phyloP scores from a whole-genome alignment of 2,113 vertebrate genomes.

The Prionailurus viverrinus region DNA sequence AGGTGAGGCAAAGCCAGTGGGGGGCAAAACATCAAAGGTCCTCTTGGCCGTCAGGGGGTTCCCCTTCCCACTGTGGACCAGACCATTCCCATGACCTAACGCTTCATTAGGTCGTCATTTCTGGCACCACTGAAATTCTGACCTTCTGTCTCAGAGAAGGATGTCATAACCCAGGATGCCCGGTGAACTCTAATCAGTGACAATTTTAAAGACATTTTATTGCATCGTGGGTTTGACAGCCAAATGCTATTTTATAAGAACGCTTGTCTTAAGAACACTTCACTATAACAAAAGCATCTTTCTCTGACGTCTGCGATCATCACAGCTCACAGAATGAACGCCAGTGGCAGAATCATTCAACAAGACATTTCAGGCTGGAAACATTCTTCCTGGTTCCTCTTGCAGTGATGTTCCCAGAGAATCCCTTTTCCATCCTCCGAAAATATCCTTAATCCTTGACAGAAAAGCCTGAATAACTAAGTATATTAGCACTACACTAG shows the following conservation, averaged over 20 bases:
- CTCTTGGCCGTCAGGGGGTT: neutral
- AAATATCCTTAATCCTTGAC: neutral
- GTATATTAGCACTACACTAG: neutral
- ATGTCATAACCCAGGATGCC: neutral
- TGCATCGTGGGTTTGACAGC: neutral
- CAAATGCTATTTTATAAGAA: slow-evolving; percentile 3
- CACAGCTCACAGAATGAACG: neutral
- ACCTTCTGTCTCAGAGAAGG: neutral
- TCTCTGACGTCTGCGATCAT: neutral
- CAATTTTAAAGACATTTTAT: slow-evolving; percentile 21
- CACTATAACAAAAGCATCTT: neutral
- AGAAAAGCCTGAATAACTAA: neutral
- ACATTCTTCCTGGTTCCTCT: neutral
- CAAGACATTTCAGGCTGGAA: neutral
- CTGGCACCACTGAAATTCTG: slow-evolving; percentile 12
- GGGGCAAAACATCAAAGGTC: slow-evolving; percentile 69
- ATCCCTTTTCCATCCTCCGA: neutral
- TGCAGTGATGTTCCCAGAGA: neutral
- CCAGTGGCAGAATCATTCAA: neutral
- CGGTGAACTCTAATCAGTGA: neutral
- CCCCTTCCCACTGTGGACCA: neutral
- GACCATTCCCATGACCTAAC: slow-evolving; percentile 62
- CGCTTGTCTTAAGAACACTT: neutral
- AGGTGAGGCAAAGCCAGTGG: slow-evolving; percentile 31
- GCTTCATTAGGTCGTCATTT: neutral